These are phyloP conservation scores for Chloromyia formosa DNA, from an alignment of 2,888 invertebrate species.

Conservation along the genomic window DNA sequence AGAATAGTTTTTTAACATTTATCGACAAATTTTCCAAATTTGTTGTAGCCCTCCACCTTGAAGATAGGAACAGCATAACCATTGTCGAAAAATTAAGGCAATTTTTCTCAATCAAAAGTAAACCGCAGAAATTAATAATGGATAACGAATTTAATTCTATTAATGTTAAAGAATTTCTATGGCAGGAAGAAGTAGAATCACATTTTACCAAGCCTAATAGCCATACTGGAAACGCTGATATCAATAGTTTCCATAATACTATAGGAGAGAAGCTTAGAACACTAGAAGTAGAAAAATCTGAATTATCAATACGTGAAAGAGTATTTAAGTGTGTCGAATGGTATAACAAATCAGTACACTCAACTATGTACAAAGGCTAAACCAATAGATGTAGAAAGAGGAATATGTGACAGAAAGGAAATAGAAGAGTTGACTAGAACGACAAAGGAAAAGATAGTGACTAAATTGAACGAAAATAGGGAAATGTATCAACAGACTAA, in stretches of 20 bases:
- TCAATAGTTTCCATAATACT: not conserved
- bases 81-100: no score
- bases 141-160: conserved; percentile 12
- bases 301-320: conserved; percentile 17
- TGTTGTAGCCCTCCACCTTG: no score
- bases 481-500: conserved; percentile 33
- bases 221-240: conserved; percentile 1
- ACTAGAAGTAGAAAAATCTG: not conserved
- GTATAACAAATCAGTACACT: conserved; percentile 44
- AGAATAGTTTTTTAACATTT: no score
- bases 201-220: not conserved
- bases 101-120: no score
- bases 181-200: not conserved
- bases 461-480: conserved; percentile 20
- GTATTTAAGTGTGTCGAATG: conserved; percentile 40
- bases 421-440: not conserved
- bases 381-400: conserved; percentile 12
- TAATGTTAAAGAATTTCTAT: not conserved
- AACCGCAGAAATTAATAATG: not conserved
- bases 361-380: conserved; percentile 40
- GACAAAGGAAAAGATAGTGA: conserved; percentile 30
- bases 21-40: no score
- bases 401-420: not conserved
- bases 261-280: not conserved
- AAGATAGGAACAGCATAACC: no score